Percentiles rank a stretch among this genome's conserved stretches.
phyloP scores from a whole-genome alignment of 2,113 vertebrate genomes.

The Phoxinus phoxinus region DNA sequence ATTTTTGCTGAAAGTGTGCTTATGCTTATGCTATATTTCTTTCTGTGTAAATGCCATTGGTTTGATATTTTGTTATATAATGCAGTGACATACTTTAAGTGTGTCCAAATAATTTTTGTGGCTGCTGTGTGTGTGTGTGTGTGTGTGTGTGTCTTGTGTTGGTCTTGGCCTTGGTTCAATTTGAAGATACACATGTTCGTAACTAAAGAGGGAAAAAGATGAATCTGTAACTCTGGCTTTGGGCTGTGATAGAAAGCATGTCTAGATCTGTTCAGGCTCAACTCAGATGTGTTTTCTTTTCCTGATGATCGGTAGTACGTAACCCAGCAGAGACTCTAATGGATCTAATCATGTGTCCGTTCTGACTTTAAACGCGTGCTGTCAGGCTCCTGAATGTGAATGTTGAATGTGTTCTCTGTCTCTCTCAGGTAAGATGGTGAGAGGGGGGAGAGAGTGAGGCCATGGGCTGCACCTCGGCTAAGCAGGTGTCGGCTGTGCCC shows the following conservation, averaged over 20 bases:
- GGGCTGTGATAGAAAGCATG: constrained; percentile 37
- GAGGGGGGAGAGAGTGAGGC: constrained; percentile 90
- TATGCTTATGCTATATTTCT: neutral
- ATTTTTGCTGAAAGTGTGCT: neutral
- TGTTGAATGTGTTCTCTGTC: constrained; percentile 33
- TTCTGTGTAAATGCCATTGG: neutral
- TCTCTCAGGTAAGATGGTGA: constrained; percentile 75
- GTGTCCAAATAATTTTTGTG: neutral
- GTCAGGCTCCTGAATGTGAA: constrained; percentile 23
- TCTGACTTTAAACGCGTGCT: constrained; percentile 21
- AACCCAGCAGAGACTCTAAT: neutral
- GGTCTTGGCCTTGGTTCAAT: neutral
- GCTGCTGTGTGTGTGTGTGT: neutral
- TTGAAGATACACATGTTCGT: neutral
- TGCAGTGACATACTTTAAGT: constrained; percentile 13
- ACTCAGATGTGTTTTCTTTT: constrained; percentile 35
- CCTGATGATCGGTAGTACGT: constrained; percentile 1
- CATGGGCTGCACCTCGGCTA: constrained; percentile 99
- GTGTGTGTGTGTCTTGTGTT: neutral
- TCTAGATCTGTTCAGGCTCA: constrained; percentile 40
- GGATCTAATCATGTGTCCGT: constrained; percentile 11
- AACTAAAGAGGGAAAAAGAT: neutral
- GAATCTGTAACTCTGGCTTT: neutral
- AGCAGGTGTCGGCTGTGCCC: constrained; percentile 99
- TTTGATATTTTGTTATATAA: neutral